Evolutionary conservation across 2,888 invertebrate species (phyloP).

Genomic region (Apodemia mormo): DNA sequence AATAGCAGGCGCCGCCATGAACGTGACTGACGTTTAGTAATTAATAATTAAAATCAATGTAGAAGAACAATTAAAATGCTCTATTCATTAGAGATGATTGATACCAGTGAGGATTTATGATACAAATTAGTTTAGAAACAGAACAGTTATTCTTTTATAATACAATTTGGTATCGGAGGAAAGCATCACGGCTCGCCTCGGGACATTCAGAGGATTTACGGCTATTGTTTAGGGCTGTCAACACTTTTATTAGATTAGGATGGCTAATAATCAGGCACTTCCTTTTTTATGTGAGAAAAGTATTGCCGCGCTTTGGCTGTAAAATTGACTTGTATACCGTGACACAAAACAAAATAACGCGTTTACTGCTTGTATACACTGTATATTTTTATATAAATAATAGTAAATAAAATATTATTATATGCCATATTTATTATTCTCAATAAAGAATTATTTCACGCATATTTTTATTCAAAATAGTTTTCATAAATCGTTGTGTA

Average conservation of each 20-base stretch:
- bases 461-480: too few relatives aligned
- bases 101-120: constrained; percentile 25
- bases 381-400: too few relatives aligned
- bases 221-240: constrained; percentile 19
- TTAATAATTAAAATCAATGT: constrained; percentile 30
- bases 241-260: too few relatives aligned
- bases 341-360: neutral
- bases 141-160: constrained; percentile 40
- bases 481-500: too few relatives aligned
- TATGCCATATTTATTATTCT: too few relatives aligned
- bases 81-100: constrained; percentile 32
- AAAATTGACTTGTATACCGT: too few relatives aligned
- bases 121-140: constrained; percentile 17
- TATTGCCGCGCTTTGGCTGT: too few relatives aligned
- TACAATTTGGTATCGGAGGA: constrained; percentile 40
- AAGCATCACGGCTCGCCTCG: constrained; percentile 40
- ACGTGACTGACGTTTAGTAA: constrained; percentile 20
- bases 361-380: too few relatives aligned
- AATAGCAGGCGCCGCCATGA: constrained; percentile 21
- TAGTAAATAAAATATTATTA: too few relatives aligned
- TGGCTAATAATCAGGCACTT: too few relatives aligned
- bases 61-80: constrained; percentile 29
- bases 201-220: constrained; percentile 43
- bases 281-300: too few relatives aligned
- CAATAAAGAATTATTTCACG: too few relatives aligned